These are phyloP conservation scores for Tapirus indicus DNA, from an alignment of 2,797 vertebrate genomes.

Conservation along the genomic window DNA sequence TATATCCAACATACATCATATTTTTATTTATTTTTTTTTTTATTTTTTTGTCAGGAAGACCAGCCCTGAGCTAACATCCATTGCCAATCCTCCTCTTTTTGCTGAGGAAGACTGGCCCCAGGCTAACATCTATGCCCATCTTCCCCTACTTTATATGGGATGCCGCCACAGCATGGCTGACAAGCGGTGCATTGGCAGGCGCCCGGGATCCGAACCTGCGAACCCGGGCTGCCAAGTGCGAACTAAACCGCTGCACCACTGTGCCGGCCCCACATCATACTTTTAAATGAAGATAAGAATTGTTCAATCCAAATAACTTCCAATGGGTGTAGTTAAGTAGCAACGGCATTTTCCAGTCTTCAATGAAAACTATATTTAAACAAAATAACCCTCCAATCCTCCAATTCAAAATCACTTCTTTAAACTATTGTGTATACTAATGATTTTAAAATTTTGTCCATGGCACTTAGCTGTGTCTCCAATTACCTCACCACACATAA, in stretches of 20 bases:
- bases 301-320: not conserved
- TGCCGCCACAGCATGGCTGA: no score
- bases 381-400: not conserved
- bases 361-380: not conserved
- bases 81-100: no score
- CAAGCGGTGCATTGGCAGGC: no score
- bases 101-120: no score
- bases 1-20: not conserved
- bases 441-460: not conserved
- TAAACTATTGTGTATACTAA: not conserved
- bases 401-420: not conserved
- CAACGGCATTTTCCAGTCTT: constrained; percentile 14
- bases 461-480: not conserved
- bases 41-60: no score
- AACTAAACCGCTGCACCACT: no score
- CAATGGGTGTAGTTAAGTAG: not conserved
- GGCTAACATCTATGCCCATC: no score
- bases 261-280: not conserved
- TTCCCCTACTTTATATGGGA: no score
- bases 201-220: no score
- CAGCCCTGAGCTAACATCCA: no score
- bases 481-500: not conserved
- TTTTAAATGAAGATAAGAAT: constrained; percentile 39
- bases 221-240: no score
- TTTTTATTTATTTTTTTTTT: not conserved